Conservation (phyloP, 2,797 vertebrate species). For the Monodelphis domestica region DNA sequence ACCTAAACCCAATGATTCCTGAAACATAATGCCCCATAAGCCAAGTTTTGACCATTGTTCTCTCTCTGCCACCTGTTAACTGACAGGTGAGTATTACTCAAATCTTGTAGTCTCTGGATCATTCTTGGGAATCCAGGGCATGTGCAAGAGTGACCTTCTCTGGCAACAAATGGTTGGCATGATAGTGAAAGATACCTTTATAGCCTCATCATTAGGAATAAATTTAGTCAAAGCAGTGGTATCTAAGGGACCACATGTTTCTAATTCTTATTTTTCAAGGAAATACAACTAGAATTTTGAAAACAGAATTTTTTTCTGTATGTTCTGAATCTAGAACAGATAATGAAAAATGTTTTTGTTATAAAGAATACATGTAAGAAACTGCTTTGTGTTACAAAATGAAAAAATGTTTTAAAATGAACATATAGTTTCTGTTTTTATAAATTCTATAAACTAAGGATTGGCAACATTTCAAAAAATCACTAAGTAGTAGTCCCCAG, state of each 20-base stretch:
- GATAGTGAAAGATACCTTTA: not conserved
- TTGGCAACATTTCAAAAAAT: not conserved
- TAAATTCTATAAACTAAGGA: not conserved
- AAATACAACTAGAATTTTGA: not conserved
- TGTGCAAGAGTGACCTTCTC: not conserved
- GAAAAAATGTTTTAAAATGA: not conserved
- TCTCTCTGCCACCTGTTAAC: not conserved
- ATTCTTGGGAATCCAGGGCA: constrained; percentile 12
- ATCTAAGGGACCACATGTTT: not conserved
- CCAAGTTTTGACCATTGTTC: not conserved
- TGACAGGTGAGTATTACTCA: not conserved
- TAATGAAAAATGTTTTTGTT: not conserved
- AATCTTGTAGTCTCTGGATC: not conserved
- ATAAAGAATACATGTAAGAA: not conserved
- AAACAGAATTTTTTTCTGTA: constrained; percentile 15
- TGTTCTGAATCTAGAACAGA: constrained; percentile 2
- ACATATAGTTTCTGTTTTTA: not conserved
- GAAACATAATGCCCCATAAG: not conserved
- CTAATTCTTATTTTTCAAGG: constrained; percentile 23
- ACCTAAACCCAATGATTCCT: not conserved
- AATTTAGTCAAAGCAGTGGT: not conserved
- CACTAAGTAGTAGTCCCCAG: not conserved
- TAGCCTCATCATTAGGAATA: not conserved
- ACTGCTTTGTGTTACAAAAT: not conserved
- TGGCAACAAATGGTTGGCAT: not conserved